These are phyloP conservation scores for Willisornis vidua DNA, from an alignment of 2,113 vertebrate species.

Conservation along the genomic window DNA sequence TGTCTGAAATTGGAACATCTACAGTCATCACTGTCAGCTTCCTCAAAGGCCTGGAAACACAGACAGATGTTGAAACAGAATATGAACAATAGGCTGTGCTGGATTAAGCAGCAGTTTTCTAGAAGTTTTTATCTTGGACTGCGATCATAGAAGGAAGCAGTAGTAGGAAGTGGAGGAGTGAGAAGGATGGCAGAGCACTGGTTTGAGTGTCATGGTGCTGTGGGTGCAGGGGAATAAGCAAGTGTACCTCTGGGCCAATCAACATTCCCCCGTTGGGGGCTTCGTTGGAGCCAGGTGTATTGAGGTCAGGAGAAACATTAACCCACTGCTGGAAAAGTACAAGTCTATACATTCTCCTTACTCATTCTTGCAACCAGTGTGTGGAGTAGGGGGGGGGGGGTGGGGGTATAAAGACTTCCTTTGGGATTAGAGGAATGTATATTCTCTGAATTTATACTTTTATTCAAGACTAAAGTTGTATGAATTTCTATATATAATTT, in stretches of 20 bases:
- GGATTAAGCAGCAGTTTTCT: not conserved
- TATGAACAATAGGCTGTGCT: not conserved
- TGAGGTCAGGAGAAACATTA: not conserved
- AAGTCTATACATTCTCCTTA: not conserved
- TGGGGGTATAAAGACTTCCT: not conserved
- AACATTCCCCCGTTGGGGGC: rapidly evolving
- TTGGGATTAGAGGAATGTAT: not conserved
- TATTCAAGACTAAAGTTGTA: not conserved
- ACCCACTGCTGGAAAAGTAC: not conserved
- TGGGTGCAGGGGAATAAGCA: not conserved
- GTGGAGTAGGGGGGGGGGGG: not conserved
- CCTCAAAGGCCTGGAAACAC: not conserved
- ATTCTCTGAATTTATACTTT: not conserved
- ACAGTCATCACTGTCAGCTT: not conserved
- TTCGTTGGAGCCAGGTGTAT: not conserved
- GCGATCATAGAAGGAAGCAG: not conserved
- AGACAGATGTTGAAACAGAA: not conserved
- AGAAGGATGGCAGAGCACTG: not conserved
- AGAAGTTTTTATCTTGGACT: not conserved
- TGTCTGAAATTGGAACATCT: not conserved
- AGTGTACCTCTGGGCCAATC: not conserved
- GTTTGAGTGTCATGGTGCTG: not conserved
- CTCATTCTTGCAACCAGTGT: not conserved
- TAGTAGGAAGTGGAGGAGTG: not conserved
- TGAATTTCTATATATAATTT: not conserved